These are phyloP conservation scores for Calosoma granatense DNA, from an alignment of 1,140 invertebrate genomes.

Conservation along the genomic window DNA sequence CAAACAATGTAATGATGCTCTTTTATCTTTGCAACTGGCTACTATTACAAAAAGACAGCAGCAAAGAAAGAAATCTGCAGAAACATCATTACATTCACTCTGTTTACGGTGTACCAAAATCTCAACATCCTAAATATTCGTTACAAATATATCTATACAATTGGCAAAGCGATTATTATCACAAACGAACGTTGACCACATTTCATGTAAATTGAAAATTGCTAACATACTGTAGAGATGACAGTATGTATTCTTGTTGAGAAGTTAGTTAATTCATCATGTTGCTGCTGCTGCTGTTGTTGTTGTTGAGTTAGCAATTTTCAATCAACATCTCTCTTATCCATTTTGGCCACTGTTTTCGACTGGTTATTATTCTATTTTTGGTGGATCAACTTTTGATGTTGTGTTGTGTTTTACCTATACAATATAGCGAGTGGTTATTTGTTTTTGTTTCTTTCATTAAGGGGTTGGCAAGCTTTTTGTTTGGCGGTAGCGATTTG, in stretches of 20 bases:
- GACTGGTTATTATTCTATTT: not conserved
- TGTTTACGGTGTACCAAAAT: too few species aligned
- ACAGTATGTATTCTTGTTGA: too few species aligned
- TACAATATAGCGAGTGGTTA: slow-evolving; percentile 16
- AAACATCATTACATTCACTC: too few species aligned
- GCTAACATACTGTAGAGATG: not conserved
- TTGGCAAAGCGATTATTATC: too few species aligned
- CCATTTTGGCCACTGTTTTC: not conserved
- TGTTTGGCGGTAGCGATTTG: slow-evolving; percentile 18
- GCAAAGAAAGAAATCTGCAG: too few species aligned
- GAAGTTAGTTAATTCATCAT: too few species aligned
- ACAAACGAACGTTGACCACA: slow-evolving; percentile 4
- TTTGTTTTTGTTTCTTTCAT: slow-evolving; percentile 26
- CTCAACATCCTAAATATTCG: too few species aligned
- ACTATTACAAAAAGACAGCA: not conserved
- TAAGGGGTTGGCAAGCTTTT: slow-evolving; percentile 36
- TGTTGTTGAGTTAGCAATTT: slow-evolving; percentile 2
- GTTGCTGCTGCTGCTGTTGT: too few species aligned
- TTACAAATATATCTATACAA: too few species aligned
- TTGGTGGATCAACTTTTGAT: slow-evolving; percentile 16
- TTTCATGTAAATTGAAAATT: not conserved
- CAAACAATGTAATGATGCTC: not conserved
- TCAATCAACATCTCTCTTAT: too few species aligned
- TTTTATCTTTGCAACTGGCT: not conserved
- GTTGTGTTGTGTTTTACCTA: slow-evolving; percentile 29